Base-by-base conservation (phyloP, 2,113 vertebrate species). In the Peromyscus maniculatus region DNA sequence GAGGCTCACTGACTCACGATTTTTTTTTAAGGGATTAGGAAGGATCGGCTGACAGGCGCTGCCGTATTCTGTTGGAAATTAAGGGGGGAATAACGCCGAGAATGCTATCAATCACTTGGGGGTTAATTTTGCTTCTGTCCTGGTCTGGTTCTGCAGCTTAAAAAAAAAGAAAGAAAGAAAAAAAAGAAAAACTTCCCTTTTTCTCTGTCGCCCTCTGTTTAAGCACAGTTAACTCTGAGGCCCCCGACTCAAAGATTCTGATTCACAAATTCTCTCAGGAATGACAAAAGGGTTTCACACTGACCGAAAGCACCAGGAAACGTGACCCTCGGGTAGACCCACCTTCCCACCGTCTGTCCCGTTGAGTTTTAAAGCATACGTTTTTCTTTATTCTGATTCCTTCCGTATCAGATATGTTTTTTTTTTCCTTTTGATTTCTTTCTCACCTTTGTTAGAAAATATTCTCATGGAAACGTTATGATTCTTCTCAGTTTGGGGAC, bases 11-110 rank as follows among this genome's bases (percentile, higher is more conserved):
- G 95, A 90, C 67, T 90, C 78, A 67, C 93, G 90, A 24, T 97
- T 95, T 94, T 88, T 89, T 78, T 92, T 94, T 89, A 87, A 95
- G 95, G 94, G 97, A 98, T 97, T 98, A 97, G 94, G 87, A 84
- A 78, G 88, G 16, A 12, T 75, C 91, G 93, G 78, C 52, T 64
- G 96, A 91, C 88, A 83, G 87, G 21, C 78, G 16, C 52, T 66
- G 75, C 69, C 64, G 55, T 93, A 79, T 97, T 96, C 89, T 96
- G 96, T 96, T 96, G 66, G 93, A 97, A 97, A 96, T 95, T 91
- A 93, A 87, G 80, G 80, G 75, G n/a, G 11, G 91, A 94, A 91
- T 93, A 94, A 80, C 83, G 43, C n/a, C 33, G 24, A 93, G 91
- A 24, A 0, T 0, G 52, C 80, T 59, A 36, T 95, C 93, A 96